These are phyloP conservation scores for Aradus depressus DNA, from an alignment of 2,888 invertebrate genomes.

Conservation along the genomic window DNA sequence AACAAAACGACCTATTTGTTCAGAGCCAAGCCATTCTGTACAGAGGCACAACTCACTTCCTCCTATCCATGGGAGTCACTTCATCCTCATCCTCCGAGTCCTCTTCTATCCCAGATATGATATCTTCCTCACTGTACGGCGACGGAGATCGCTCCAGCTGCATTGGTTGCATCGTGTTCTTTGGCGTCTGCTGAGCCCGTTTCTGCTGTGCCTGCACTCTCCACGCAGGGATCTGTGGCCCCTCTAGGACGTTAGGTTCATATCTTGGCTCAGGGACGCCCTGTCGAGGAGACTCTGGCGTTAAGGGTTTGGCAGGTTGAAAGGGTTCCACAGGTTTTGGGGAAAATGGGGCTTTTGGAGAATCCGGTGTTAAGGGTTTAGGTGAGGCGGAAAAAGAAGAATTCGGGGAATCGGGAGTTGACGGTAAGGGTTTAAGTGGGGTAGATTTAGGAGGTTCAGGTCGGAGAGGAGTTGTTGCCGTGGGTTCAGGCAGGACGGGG, in stretches of 20 bases:
- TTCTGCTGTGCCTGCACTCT: neutral
- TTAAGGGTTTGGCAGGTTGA: conserved; percentile 1
- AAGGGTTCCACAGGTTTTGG: neutral
- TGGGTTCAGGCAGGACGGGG: conserved; percentile 5
- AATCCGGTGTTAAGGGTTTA: neutral
- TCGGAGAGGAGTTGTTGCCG: conserved; percentile 4
- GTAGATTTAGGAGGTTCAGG: neutral
- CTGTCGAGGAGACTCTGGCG: neutral
- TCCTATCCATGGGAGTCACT: too few species aligned
- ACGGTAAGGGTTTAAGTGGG: neutral
- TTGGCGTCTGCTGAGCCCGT: neutral
- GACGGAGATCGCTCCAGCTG: conserved; percentile 5
- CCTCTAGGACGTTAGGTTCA: conserved; percentile 13
- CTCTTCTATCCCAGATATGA: conserved; percentile 14
- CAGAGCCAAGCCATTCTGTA: too few species aligned
- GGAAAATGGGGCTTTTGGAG: neutral
- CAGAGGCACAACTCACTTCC: neutral
- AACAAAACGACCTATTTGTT: too few species aligned
- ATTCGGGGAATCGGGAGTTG: conserved; percentile 6
- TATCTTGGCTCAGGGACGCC: neutral
- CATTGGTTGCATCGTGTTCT: neutral
- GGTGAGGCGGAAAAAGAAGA: neutral
- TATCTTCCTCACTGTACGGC: conserved; percentile 13
- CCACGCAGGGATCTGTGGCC: conserved; percentile 12
- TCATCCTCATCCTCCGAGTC: conserved; percentile 6